Base-by-base conservation (phyloP, 2,888 invertebrate species). In the Acanthoscelides obtectus region DNA sequence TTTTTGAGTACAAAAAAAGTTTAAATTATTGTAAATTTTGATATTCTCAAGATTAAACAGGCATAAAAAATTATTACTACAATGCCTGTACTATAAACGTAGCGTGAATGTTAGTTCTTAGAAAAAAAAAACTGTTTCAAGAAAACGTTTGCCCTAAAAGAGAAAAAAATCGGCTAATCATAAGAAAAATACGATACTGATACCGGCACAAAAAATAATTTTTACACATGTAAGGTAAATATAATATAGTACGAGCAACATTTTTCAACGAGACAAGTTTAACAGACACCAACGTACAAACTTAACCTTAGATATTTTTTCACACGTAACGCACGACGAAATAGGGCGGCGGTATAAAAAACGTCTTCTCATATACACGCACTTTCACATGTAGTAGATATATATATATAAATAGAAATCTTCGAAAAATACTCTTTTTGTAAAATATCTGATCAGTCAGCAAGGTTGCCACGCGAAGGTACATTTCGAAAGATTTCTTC, bases 381-480 rank as follows among this genome's bases (percentile, higher is more conserved):
- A 21, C 8, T 8, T 66, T 20, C 66, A 66, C 20, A 20, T 66
- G 66, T 21, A 21, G 66, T 12, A 63, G 19, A 63, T 63, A 66
- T 66, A 22, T 21, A 21, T 20, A 20, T 66, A 66, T 66, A 66
- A 66, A 66, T 66, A 66, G 66, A 66, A 20, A 66, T 66, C 66
- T 66, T 20, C 22, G 22, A 66, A 66, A 21, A 66, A 20, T 66
- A 66, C 66, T 66, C 3, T 21, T 68, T n/a, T 69, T 69, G 67
- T 72, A 70, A 66, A 72, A 45, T 45, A 45, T 45, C 68, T 70
- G 70, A 70, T 73, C 70, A 70, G 71, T 76, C 76, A 77, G 77
- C 77, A 76, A 77, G 1, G 45, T 77, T 75, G 22, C 70, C 66
- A 71, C 71, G 6, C 6, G 8, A 74, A 72, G 71, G 45, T 64